phyloP scores from a whole-genome alignment of 2,113 vertebrate species.

The Pollimyrus isidori region DNA sequence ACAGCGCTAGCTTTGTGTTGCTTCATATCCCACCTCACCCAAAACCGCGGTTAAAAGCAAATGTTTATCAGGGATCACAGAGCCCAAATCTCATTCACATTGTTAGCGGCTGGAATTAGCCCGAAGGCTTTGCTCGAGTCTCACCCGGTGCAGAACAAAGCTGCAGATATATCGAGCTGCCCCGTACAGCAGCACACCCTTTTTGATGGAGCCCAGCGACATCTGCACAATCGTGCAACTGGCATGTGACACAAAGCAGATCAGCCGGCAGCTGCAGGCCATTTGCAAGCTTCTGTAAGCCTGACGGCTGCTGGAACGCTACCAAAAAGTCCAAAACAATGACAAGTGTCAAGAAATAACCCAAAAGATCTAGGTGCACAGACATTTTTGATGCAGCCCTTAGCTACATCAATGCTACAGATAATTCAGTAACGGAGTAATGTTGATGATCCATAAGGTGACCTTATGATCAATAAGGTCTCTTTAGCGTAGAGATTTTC shows the following conservation, averaged over 20 bases:
- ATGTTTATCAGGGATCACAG: neutral
- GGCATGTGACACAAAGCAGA: neutral
- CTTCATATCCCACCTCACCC: neutral
- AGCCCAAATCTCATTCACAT: neutral
- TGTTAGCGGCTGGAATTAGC: neutral
- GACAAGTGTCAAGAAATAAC: neutral
- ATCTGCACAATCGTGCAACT: neutral
- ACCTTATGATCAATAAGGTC: neutral
- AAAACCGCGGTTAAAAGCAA: neutral
- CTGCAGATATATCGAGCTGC: neutral
- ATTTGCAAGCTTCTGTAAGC: neutral
- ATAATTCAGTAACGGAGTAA: neutral
- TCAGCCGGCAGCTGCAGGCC: neutral
- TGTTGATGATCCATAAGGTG: neutral
- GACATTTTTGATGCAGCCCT: neutral
- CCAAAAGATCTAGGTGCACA: neutral
- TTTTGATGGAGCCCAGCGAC: neutral
- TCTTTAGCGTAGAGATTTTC: neutral
- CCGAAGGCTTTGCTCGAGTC: neutral
- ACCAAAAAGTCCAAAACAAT: neutral
- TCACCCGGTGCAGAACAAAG: neutral
- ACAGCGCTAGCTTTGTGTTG: neutral
- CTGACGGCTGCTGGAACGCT: neutral
- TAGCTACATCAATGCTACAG: neutral
- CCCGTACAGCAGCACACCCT: neutral